phyloP scores from a whole-genome alignment of 1,140 invertebrate species.

The Drosophila tani region DNA sequence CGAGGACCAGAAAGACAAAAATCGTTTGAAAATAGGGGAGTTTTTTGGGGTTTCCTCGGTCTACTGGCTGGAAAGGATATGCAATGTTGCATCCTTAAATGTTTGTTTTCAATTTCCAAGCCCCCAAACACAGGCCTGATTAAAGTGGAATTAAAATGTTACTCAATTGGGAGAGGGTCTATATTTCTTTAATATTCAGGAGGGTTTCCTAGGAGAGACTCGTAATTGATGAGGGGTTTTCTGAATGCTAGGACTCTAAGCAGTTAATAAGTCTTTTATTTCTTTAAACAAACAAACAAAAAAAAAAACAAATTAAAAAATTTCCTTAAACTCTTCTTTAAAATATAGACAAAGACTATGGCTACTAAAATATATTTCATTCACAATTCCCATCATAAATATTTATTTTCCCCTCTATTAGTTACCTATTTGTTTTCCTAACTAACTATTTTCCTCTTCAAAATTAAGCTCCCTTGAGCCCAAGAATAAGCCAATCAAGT shows the following conservation, averaged over 20 bases:
- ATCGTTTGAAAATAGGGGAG: constrained; percentile 20
- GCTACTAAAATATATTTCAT: neutral
- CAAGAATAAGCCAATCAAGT: constrained; percentile 7
- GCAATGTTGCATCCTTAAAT: constrained; percentile 69
- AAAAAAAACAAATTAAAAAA: no score
- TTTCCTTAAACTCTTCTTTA: neutral
- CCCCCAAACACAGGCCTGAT: constrained; percentile 6
- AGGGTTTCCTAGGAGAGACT: no score
- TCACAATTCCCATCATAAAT: neutral
- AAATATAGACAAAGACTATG: no score
- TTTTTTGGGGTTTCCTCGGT: neutral
- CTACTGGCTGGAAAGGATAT: constrained; percentile 39
- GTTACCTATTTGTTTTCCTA: neutral
- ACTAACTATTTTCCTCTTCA: neutral
- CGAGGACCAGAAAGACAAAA: constrained; percentile 23
- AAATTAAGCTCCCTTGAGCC: neutral
- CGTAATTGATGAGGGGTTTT: no score
- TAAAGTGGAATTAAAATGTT: constrained; percentile 22
- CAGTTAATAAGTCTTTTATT: neutral
- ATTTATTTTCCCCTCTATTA: no score
- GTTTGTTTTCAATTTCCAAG: constrained; percentile 31
- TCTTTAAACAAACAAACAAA: no score
- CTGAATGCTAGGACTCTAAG: neutral
- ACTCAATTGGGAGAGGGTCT: neutral
- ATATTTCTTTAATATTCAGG: neutral